Evolutionary conservation across 2,797 vertebrate species (phyloP).

Genomic region (Loris lydekkerianus): DNA sequence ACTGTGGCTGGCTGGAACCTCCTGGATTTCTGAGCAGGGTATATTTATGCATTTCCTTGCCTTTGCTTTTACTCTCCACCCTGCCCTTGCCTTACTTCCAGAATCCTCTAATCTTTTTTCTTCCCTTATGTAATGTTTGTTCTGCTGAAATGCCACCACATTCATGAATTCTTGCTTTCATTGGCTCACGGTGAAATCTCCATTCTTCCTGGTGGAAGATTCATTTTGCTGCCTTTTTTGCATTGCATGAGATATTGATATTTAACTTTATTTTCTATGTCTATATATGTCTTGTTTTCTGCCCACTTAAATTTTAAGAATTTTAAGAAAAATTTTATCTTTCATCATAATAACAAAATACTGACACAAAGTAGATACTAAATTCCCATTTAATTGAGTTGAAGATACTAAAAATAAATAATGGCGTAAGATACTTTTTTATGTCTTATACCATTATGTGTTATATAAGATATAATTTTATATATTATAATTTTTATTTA

Average conservation of each 20-base stretch:
- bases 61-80: background rate
- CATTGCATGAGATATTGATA: background rate
- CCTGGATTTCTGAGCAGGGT: background rate
- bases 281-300: background rate
- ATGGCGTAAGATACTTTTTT: background rate
- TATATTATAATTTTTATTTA: no score
- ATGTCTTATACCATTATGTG: no score
- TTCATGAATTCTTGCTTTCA: background rate
- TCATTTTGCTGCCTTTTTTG: background rate
- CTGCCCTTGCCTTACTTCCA: rapidly evolving
- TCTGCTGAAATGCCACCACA: background rate
- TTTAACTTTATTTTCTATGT: constrained; percentile 23
- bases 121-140: background rate
- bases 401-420: background rate
- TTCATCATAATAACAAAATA: constrained; percentile 12
- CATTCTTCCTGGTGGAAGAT: background rate
- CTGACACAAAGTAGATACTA: background rate
- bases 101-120: background rate
- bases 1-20: background rate
- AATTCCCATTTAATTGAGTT: background rate
- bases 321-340: background rate
- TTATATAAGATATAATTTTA: no score
- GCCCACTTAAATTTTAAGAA: background rate
- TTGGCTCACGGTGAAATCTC: background rate
- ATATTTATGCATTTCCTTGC: background rate